Evolutionary conservation across 2,113 vertebrate species (phyloP), one percentile per base, ranked within the genome.

Genomic region (Podilymbus podiceps): DNA sequence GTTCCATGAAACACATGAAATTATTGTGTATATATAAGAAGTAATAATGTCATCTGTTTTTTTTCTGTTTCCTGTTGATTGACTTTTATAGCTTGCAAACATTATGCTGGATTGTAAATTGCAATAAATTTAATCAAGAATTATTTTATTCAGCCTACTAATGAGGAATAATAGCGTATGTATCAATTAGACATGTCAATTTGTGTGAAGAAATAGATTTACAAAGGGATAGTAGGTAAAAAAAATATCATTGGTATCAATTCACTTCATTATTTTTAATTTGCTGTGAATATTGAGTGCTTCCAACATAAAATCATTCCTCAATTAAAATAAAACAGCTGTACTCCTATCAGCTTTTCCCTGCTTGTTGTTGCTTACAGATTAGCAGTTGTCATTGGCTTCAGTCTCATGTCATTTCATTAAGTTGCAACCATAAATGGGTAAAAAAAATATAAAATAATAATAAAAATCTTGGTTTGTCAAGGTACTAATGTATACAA

Each of bases 81-180:
- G 98, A 98, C 98, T 98, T 98, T 98, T 98, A 98, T 98, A 97
- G 98, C 98, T 98, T 98, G 97, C 98, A 98, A 98, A 98, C 97
- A 98, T 98, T 98, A 98, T 98, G 97, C 97, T 96, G 97, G 96
- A 98, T 98, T 98, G 97, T 98, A 98, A 98, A 98, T 98, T 98
- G 98, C 97, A 98, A 98, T 98, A 98, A 98, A 98, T 98, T 98
- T 98, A 98, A 98, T 98, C 98, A 98, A 98, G 98, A 98, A 98
- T 98, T 98, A 98, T 98, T 98, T 98, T 98, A 98, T 98, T 98
- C 97, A 98, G 97, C 87, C 95, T 96, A 89, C 98, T 98, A 98
- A 98, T 98, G 98, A 98, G 98, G 97, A 98, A 98, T 98, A 98
- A 98, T 98, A 98, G 97, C 31, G 15, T 98, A 98, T 98, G 98